Evolutionary conservation across 2,797 vertebrate genomes (phyloP).

Genomic region (Pipistrellus pygmaeus): DNA sequence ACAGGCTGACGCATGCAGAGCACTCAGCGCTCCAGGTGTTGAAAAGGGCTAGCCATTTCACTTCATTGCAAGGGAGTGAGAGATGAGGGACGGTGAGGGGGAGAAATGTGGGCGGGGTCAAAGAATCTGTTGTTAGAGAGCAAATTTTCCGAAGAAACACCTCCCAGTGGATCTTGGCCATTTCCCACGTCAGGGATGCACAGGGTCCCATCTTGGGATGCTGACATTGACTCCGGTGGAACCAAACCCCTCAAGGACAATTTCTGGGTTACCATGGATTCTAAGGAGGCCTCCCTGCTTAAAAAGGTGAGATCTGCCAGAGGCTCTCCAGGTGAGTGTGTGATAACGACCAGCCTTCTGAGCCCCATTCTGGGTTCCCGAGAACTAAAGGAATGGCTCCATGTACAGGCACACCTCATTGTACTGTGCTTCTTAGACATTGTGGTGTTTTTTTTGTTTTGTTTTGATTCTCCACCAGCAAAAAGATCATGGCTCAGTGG

Average conservation of each 20-base stretch:
- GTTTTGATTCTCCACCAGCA: neutral
- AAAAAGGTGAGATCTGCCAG: neutral
- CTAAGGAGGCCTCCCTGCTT: neutral
- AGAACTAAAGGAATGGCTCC: neutral
- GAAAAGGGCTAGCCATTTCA: neutral
- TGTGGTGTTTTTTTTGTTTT: too few relatives aligned
- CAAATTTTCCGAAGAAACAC: neutral
- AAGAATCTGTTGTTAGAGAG: neutral
- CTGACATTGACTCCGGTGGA: neutral
- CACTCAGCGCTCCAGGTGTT: neutral
- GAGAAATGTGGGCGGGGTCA: neutral
- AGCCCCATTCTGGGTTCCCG: neutral
- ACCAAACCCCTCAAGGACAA: neutral
- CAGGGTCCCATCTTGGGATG: neutral
- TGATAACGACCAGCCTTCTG: neutral
- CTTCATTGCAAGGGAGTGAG: neutral
- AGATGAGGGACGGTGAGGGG: neutral
- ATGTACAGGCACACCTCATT: neutral
- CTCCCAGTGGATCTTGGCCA: neutral
- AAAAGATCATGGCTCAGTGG: neutral
- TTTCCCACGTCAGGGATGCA: too few relatives aligned
- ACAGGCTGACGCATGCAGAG: accelerated
- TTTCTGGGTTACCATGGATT: neutral
- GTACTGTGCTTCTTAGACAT: neutral
- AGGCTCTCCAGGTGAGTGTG: neutral